Evolutionary conservation across 2,888 invertebrate genomes (phyloP), one percentile per base, ranked within the genome.

Genomic region (Steinernema carpocapsae): DNA sequence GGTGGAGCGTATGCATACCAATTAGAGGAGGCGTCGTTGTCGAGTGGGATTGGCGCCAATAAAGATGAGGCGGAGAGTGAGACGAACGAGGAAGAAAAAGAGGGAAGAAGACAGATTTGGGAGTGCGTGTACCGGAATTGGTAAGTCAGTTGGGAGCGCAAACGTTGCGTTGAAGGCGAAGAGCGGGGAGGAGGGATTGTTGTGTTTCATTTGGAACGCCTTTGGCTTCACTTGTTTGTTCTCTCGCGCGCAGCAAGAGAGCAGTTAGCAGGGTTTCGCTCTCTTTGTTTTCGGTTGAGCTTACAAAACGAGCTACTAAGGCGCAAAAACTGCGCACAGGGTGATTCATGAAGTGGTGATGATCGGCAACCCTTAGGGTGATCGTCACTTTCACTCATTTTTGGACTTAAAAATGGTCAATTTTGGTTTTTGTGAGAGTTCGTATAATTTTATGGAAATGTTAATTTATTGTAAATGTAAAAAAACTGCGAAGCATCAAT

Each of bases 121-220:
- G 64, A 64, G 64, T 64, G 64, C 64, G 64, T n/a, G n/a, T 64
- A 64, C 64, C 64, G 64, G 64, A 64, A 29, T 64, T 64, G 64
- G 32, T 64, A 37, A 64, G 64, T 24, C 64, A 29, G 64, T 64
- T 64, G 4, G 64, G 32, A 64, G 14, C 4, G 32, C 14, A 12
- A 22, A 6, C 22, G 56, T 26, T 4, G 32, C 32, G 52, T 37
- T 37, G 37, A 37, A 10, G 10, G 37, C 37, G 37, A 37, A 37
- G 37, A 37, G 10, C 37, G 10, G 37, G 10, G 37, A 10, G 4
- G 37, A 37, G 3, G 37, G 37, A 37, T 37, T 37, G 10, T 37
- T 37, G 37, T 37, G 37, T 37, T 37, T 37, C 37, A 37, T 37
- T 37, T 37, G 37, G 37, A 37, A 37, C 37, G 37, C 37, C 10